These are phyloP conservation scores for Cabera pusaria DNA, from an alignment of 2,888 invertebrate species.

Conservation along the genomic window DNA sequence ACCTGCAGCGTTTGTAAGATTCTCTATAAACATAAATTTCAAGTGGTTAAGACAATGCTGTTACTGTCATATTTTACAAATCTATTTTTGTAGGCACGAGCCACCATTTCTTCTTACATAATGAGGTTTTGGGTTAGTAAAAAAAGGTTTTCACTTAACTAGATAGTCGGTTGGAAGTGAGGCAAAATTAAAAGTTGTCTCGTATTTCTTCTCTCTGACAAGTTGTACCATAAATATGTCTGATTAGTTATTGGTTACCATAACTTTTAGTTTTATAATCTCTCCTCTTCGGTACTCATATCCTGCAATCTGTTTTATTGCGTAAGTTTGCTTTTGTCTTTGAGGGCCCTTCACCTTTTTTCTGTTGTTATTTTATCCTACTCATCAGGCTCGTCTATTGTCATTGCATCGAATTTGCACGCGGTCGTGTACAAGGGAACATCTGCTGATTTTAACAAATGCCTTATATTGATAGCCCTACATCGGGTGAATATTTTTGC, in stretches of 20 bases:
- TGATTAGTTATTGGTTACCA: conserved; percentile 1
- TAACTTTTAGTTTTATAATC: neutral
- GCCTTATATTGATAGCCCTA: conserved; percentile 58
- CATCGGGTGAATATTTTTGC: conserved; percentile 40
- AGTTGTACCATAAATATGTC: conserved; percentile 4
- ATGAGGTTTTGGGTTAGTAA: conserved; percentile 11
- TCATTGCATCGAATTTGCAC: conserved; percentile 63
- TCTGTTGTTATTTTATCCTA: conserved; percentile 59
- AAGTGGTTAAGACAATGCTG: conserved; percentile 39
- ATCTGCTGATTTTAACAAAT: conserved; percentile 74
- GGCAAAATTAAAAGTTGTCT: conserved; percentile 8
- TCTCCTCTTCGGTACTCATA: neutral
- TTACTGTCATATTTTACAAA: conserved; percentile 22
- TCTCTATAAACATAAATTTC: conserved; percentile 45
- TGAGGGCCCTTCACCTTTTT: conserved; percentile 21
- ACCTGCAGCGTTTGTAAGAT: conserved; percentile 35
- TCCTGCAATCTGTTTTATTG: no score
- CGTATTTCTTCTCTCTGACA: conserved; percentile 1
- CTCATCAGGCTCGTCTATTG: conserved; percentile 69
- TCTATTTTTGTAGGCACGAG: conserved; percentile 41
- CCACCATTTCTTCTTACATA: conserved; percentile 27
- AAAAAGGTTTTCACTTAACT: conserved; percentile 7
- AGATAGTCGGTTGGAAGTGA: conserved; percentile 3
- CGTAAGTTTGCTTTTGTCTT: neutral
- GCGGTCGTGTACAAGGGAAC: conserved; percentile 55